Evolutionary conservation across 1,140 invertebrate species (phyloP).

Genomic region (Pseudomyrmex cubaensis): DNA sequence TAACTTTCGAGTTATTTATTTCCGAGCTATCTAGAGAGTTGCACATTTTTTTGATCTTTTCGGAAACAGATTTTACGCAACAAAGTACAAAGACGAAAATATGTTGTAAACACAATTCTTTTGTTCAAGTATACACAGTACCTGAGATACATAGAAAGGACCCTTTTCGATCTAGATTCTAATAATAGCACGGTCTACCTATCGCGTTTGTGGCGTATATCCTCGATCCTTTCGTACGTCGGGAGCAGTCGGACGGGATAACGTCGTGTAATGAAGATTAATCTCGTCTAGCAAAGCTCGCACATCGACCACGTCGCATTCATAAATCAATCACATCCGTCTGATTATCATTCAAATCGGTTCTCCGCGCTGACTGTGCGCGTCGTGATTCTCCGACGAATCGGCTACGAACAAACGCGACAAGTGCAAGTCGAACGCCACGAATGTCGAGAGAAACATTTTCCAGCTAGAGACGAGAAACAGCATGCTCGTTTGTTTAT

Average conservation of each 20-base stretch:
- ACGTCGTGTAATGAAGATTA: slow-evolving; percentile 83
- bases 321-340: slow-evolving; percentile 81
- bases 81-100: not conserved
- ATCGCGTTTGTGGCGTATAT: slow-evolving; percentile 23
- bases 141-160: too few species aligned
- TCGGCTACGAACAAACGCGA: slow-evolving; percentile 32
- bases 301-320: slow-evolving; percentile 68
- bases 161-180: slow-evolving; percentile 8
- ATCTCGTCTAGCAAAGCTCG: slow-evolving; percentile 72
- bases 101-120: not conserved
- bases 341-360: slow-evolving; percentile 82
- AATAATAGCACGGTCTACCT: slow-evolving; percentile 60
- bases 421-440: slow-evolving; percentile 7
- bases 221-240: slow-evolving; percentile 38
- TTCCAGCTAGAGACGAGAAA: not conserved
- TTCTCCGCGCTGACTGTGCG: slow-evolving; percentile 13
- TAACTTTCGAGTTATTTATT: too few species aligned
- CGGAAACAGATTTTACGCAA: too few species aligned
- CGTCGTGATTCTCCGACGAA: slow-evolving; percentile 55
- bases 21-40: too few species aligned
- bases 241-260: slow-evolving; percentile 64
- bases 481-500: not conserved
- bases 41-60: too few species aligned
- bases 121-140: too few species aligned
- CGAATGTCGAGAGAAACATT: not conserved